Evolutionary conservation across 2,888 invertebrate genomes (phyloP).

Genomic region (Thymelicus lineola): DNA sequence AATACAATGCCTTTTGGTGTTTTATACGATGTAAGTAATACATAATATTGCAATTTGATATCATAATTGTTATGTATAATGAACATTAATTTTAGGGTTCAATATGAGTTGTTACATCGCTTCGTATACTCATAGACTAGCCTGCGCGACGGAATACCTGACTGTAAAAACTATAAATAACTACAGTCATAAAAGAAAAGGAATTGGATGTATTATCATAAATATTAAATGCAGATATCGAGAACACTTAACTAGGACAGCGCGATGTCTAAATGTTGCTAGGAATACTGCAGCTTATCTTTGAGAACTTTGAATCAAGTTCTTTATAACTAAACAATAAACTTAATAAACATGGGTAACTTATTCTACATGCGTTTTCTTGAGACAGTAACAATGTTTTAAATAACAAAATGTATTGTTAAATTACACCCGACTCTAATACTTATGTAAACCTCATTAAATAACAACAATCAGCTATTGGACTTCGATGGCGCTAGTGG

Average conservation of each 20-base stretch:
- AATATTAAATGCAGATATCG: constrained; percentile 61
- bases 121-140: constrained; percentile 47
- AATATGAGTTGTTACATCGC: constrained; percentile 37
- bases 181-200: constrained; percentile 3
- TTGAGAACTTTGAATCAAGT: constrained; percentile 48
- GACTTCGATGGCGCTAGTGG: constrained; percentile 51
- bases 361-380: constrained; percentile 53
- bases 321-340: constrained; percentile 38
- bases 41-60: constrained; percentile 37
- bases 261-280: constrained; percentile 47
- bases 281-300: constrained; percentile 64
- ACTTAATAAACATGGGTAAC: constrained; percentile 53
- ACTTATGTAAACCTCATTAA: constrained; percentile 60
- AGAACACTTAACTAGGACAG: constrained; percentile 52
- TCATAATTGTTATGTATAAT: constrained; percentile 34
- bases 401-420: constrained; percentile 52
- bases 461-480: constrained; percentile 55
- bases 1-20: constrained; percentile 35
- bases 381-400: constrained; percentile 57
- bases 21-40: constrained; percentile 22
- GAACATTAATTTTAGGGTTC: constrained; percentile 45
- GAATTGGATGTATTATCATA: constrained; percentile 38
- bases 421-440: constrained; percentile 58
- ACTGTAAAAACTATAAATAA: constrained; percentile 36
- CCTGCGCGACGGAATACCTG: constrained; percentile 48